Evolutionary conservation across 2,888 invertebrate species (phyloP), one percentile per base, ranked within the genome.

Genomic region (Acleris emargana): DNA sequence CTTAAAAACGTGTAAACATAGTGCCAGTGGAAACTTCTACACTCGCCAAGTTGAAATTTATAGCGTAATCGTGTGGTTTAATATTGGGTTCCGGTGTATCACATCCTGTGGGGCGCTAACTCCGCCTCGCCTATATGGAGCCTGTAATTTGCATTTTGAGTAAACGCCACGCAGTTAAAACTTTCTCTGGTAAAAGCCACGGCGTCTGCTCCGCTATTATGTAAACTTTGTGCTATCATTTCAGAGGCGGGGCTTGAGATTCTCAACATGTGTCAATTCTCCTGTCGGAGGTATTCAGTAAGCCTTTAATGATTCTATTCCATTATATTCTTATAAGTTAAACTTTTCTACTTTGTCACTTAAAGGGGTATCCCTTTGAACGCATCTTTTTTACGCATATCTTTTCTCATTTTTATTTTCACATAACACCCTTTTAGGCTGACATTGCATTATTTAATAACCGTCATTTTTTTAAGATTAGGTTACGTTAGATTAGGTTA

Each of bases 81-180:
- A 89, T 89, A 88, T 87, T 87, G 83, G 85, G 87, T 85, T 82
- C 78, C 83, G 83, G 81, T 86, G 86, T 88, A 88, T 88, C 87
- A 86, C 88, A 87, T 84, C 81, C 82, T 81, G 81, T 72, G 82
- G 81, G 82, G 81, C 78, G 81, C 79, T 81, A 80, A 80, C 81
- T 79, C 80, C 79, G 69, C 79, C 77, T 77, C 78, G 76, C 73
- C 75, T 81, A 77, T 86, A 87, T 84, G 81, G 81, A 87, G 81
- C 86, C 83, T 82, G 86, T 88, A 89, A 89, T 89, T 89, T 89
- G 88, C 88, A 89, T 89, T 88, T 88, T 88, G 84, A 87, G 88
- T 88, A 87, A 88, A 89, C 87, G 87, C 74, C 74, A 76, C 82
- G 82, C 85, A 86, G 87, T 88, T 88, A 87, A 88, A 89, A 89